Conservation (phyloP, 2,113 vertebrate genomes). For the Corvus cornix region DNA sequence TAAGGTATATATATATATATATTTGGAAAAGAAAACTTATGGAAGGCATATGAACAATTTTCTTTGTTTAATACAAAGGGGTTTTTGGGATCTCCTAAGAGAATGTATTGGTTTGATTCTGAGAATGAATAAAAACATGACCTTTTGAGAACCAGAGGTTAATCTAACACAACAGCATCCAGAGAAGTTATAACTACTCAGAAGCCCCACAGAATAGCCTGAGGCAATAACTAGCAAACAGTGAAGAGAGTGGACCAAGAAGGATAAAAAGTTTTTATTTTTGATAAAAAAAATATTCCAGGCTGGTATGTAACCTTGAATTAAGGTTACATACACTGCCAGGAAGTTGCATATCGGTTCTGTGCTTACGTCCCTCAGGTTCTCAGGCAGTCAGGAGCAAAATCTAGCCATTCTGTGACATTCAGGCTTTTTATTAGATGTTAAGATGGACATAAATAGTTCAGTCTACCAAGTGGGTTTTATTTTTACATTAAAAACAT, state of each 20-base stretch:
- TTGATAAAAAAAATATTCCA: background rate
- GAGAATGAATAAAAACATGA: constrained; percentile 33
- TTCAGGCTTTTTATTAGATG: background rate
- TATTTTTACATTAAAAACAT: background rate
- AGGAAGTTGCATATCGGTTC: background rate
- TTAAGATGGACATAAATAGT: background rate
- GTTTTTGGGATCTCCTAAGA: background rate
- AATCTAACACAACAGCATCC: constrained; percentile 37
- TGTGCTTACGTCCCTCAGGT: background rate
- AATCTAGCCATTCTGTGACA: background rate
- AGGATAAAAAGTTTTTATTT: background rate
- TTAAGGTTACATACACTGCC: background rate
- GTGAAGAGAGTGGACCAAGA: background rate
- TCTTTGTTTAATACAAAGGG: constrained; percentile 45
- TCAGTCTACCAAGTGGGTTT: background rate
- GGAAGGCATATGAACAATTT: constrained; percentile 45
- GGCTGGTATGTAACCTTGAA: background rate
- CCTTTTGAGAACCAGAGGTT: constrained; percentile 35
- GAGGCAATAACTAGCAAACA: constrained; percentile 1
- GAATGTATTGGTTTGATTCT: background rate
- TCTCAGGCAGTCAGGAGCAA: background rate
- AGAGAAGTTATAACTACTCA: constrained; percentile 10
- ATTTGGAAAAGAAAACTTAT: background rate
- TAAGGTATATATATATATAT: background rate
- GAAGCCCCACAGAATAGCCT: background rate